Evolutionary conservation across 2,113 vertebrate species (phyloP), one percentile per base, ranked within the genome.

Genomic region (Monopterus albus): DNA sequence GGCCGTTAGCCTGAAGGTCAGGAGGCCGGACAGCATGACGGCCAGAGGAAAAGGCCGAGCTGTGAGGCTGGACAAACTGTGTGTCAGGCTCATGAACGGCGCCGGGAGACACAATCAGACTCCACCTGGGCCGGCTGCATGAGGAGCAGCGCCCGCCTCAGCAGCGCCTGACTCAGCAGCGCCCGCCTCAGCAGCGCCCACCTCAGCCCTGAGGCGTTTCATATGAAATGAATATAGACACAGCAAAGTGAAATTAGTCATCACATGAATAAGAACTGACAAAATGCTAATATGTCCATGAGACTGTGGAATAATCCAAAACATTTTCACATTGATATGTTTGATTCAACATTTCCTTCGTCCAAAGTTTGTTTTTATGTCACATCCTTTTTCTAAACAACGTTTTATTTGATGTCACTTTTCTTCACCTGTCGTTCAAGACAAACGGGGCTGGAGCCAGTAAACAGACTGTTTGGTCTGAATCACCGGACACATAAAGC

Each of bases 51-150:
- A 59, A 75, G 45, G 65, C 43, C 17, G 61, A 36, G 36, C 62
- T 0, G 66, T 78, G 36, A 82, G 60, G 62, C 84, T 94, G 1
- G 69, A 85, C 61, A 91, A 39, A 45, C 79, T 90, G 55, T 94
- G 93, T 55, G n/a, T 90, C 7, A 78, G 86, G 66, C 70, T 88
- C 4, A 21, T 28, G 5, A 39, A n/a, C 52, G 50, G 33, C 14
- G 58, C 2, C 56, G 61, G 55, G 3, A 72, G 18, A 55, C 36
- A 3, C 1, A 12, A 2, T 8, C 39, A 28, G 6, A 28, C 7
- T 1, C 2, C 35, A 26, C 12, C 10, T 8, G 14, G 4, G 39
- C 14, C 40, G 0, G 11, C 25, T 17, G 39, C 31, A 2, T 38
- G 40, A 66, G 8, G 0, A 26, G n/a, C 14, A 45, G 9, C 15